Base-by-base conservation (phyloP, 92 coral and sea anemone genomes). In the Meandrina meandrites region DNA sequence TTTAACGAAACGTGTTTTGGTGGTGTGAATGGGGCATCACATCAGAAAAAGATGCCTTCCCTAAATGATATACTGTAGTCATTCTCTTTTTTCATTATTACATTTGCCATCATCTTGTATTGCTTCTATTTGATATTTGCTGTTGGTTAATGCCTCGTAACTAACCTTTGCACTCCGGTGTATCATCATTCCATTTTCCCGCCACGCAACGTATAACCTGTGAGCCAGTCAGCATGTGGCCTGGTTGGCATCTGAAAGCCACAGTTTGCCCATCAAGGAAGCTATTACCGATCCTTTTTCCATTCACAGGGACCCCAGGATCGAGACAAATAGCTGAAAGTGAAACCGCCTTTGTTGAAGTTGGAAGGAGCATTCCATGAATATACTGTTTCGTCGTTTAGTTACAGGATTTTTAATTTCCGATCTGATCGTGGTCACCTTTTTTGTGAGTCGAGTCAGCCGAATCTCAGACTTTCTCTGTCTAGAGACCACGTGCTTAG, bases 101-200 rank as follows among this genome's bases (percentile, higher is more conserved):
- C n/a, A n/a, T n/a, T n/a, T n/a, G n/a, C n/a, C n/a, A n/a, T n/a
- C n/a, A n/a, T n/a, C n/a, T n/a, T n/a, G n/a, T n/a, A n/a, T n/a
- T n/a, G 0, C 32, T 13, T 10, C 10, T 28, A 30, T 12, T 4
- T 66, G 71, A 12, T 66, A 27, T 66, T 17, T n/a, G n/a, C 27
- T 11, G 78, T 73, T 73, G 36, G 35, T 37, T 6, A 6, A 36
- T 22, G 30, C 48, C 4, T 51, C 58, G 17, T 24, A 10, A 72
- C 36, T 66, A 76, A 94, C 98, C 91, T 92, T 76, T 89, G 42
- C 98, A 94, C 66, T 73, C 86, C 28, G 98, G 98, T 6, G 62
- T 22, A 18, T 70, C 24, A 18, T 84, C 72, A 13, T 88, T 69
- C 98, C 98, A 94, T 50, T 82, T 89, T 64, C 98, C 94, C 45